These are phyloP conservation scores for Erethizon dorsatum DNA, from an alignment of 2,797 vertebrate genomes.

Conservation along the genomic window DNA sequence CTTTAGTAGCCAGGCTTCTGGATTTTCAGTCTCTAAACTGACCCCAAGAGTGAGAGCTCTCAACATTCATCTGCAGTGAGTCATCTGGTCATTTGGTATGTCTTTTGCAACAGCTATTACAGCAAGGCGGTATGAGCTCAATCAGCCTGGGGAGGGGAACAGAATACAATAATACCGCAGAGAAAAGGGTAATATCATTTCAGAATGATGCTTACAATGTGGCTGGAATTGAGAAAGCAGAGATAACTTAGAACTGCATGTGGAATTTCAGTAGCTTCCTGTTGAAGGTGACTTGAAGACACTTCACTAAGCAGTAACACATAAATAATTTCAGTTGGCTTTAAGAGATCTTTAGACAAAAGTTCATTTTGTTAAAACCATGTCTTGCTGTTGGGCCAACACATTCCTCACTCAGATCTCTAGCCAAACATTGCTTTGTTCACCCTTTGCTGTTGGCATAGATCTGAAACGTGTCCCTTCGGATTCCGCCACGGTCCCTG, in stretches of 20 bases:
- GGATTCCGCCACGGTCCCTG: not conserved
- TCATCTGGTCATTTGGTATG: not conserved
- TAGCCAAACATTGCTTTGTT: not conserved
- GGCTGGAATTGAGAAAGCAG: not conserved
- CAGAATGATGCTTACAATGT: not conserved
- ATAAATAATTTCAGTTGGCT: not conserved
- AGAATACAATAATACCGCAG: not conserved
- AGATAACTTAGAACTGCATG: rapidly evolving
- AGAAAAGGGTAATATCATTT: not conserved
- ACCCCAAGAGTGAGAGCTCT: not conserved
- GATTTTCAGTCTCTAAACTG: not conserved
- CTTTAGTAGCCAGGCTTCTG: not conserved
- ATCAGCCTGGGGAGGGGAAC: not conserved
- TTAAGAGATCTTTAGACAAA: not conserved
- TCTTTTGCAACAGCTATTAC: not conserved
- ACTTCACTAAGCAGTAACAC: not conserved
- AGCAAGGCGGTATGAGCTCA: not conserved
- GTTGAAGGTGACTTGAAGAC: not conserved
- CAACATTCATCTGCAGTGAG: rapidly evolving
- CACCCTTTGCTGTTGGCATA: not conserved
- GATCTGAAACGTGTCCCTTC: not conserved
- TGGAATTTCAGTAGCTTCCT: not conserved
- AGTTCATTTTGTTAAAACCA: not conserved
- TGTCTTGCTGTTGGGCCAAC: not conserved
- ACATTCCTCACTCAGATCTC: not conserved